phyloP scores from a whole-genome alignment of 2,113 vertebrate genomes.

The Trichomycterus rosablanca region DNA sequence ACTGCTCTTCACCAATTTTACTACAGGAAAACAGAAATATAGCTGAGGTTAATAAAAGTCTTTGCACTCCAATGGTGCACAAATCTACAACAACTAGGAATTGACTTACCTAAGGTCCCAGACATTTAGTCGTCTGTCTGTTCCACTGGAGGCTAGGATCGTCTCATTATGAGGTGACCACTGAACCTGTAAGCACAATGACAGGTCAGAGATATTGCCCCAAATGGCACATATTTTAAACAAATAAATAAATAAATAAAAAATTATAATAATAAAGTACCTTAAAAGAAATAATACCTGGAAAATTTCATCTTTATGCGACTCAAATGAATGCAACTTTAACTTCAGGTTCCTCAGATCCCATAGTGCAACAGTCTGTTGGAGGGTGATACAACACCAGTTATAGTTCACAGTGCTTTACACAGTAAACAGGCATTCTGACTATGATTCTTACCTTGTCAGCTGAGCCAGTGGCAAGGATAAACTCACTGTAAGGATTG shows the following conservation, averaged over 20 bases:
- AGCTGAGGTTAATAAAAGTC: no score
- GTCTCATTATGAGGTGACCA: conserved; percentile 99
- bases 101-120: conserved; percentile 87
- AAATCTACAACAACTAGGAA: no score
- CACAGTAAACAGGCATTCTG: no score
- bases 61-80: no score
- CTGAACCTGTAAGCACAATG: conserved; percentile 75
- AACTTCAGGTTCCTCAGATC: conserved; percentile 94
- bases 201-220: neutral
- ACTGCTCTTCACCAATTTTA: conserved; percentile 98
- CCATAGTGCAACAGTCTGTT: conserved; percentile 93
- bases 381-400: neutral
- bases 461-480: conserved; percentile 92
- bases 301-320: conserved; percentile 98
- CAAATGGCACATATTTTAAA: neutral
- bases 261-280: no score
- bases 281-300: conserved; percentile 71
- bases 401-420: no score
- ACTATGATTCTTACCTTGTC: conserved; percentile 87
- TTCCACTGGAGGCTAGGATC: conserved; percentile 95
- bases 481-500: conserved; percentile 97
- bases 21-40: conserved; percentile 51
- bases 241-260: no score
- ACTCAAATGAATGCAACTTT: conserved; percentile 97
- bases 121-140: conserved; percentile 91